Evolutionary conservation across 2,113 vertebrate genomes (phyloP).

Genomic region (Trematocara nigrifrons): DNA sequence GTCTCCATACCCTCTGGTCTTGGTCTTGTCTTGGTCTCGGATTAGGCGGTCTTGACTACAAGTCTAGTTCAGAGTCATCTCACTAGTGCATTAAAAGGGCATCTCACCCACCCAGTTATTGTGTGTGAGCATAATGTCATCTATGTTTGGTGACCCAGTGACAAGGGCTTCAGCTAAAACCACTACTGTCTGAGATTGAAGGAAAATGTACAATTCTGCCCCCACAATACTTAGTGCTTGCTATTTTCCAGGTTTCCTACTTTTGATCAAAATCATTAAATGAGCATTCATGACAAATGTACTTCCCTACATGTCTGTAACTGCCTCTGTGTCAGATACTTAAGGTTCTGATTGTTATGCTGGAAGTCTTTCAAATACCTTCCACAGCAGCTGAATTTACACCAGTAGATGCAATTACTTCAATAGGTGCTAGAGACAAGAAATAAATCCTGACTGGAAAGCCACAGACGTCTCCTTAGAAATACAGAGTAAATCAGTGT

Average conservation of each 20-base stretch:
- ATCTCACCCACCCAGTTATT: not conserved
- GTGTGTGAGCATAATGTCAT: not conserved
- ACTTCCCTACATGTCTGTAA: not conserved
- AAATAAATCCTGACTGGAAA: not conserved
- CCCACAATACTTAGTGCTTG: not conserved
- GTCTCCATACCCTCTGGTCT: too few relatives aligned
- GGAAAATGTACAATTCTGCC: not conserved
- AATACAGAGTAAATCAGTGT: not conserved
- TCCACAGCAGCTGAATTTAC: not conserved
- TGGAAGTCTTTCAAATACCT: not conserved
- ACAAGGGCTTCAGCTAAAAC: not conserved
- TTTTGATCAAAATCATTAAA: not conserved
- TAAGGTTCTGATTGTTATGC: not conserved
- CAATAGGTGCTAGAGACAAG: not conserved
- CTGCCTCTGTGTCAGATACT: not conserved
- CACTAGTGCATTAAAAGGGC: not conserved
- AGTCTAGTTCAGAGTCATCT: not conserved
- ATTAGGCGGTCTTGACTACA: too few relatives aligned
- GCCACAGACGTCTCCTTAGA: not conserved
- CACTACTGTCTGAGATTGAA: not conserved
- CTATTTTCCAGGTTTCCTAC: not conserved
- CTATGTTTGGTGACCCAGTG: not conserved
- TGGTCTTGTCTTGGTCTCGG: too few relatives aligned
- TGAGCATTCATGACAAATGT: not conserved
- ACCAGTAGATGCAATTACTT: not conserved